Conservation (phyloP, 2,113 vertebrate genomes). For the Okapia johnstoni region DNA sequence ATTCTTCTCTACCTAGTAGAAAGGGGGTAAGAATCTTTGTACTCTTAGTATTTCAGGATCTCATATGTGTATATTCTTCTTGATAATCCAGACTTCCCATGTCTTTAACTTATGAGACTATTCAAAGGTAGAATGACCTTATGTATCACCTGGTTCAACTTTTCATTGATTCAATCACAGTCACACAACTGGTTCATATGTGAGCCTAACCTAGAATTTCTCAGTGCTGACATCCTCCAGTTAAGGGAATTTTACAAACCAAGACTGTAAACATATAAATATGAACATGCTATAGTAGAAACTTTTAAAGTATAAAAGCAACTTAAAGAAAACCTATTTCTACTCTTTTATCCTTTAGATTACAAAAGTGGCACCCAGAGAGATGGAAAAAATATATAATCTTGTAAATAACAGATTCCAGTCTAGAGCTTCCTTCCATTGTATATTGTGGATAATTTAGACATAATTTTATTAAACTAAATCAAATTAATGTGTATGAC, state of each 20-base stretch:
- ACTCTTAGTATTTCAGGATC: background rate
- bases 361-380: background rate
- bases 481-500: background rate
- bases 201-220: background rate
- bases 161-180: background rate
- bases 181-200: background rate
- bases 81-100: background rate
- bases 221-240: background rate
- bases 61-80: background rate
- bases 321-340: background rate
- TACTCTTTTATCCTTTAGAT: background rate
- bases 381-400: background rate
- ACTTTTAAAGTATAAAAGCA: background rate
- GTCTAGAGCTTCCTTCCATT: background rate
- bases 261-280: background rate
- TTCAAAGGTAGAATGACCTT: background rate
- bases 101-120: background rate
- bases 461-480: conserved; percentile 3
- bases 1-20: background rate
- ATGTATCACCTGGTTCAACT: background rate
- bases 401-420: background rate
- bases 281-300: background rate
- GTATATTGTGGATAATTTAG: background rate
- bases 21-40: background rate
- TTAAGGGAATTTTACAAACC: background rate